phyloP scores from a whole-genome alignment of 2,797 vertebrate species.

The Sebastolobus altivelis region DNA sequence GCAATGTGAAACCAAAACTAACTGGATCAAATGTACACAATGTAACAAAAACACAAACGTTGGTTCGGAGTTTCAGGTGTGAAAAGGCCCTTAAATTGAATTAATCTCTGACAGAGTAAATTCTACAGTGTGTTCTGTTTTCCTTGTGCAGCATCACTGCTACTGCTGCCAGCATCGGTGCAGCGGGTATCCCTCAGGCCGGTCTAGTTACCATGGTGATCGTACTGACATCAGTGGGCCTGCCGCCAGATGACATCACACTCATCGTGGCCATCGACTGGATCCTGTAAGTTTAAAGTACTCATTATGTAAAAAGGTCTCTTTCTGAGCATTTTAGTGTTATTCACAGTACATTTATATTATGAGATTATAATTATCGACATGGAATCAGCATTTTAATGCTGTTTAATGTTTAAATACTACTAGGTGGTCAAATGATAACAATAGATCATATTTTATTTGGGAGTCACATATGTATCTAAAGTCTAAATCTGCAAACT shows the following conservation, averaged over 20 bases:
- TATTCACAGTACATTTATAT: background rate
- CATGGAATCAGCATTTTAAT: background rate
- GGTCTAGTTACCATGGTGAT: constrained; percentile 94
- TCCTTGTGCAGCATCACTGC: constrained; percentile 88
- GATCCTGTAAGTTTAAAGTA: constrained; percentile 85
- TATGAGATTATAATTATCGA: background rate
- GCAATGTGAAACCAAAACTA: background rate
- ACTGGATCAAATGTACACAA: background rate
- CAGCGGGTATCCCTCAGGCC: constrained; percentile 91
- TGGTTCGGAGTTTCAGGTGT: background rate
- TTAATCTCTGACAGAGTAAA: background rate
- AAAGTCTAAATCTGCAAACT: background rate
- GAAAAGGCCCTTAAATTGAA: background rate
- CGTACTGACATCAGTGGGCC: constrained; percentile 91
- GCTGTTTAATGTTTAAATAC: background rate
- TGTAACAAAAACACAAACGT: background rate
- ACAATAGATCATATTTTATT: background rate
- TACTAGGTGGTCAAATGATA: background rate
- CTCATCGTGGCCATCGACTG: constrained; percentile 92
- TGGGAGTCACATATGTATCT: background rate
- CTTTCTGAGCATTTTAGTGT: background rate
- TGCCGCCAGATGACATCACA: constrained; percentile 92
- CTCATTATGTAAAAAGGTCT: background rate
- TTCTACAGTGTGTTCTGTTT: background rate
- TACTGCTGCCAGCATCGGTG: constrained; percentile 92